A percentile compares a stretch with the other conserved stretches of the same genome.
Conservation (phyloP, 2,888 invertebrate genomes). For the Nasonia oneida region DNA sequence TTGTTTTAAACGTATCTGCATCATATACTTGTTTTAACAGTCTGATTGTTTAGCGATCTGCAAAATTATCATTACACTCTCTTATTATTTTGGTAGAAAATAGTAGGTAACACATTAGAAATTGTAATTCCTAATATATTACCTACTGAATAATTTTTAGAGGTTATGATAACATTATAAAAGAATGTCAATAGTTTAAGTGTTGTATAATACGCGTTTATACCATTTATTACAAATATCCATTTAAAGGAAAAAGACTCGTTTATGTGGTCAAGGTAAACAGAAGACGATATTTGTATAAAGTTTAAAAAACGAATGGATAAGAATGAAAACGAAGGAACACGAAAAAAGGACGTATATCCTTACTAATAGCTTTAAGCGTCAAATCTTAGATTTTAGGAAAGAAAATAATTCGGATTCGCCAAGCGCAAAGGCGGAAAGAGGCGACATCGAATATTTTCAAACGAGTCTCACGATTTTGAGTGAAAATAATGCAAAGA, state of each 20-base stretch:
- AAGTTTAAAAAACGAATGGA: constrained; percentile 28
- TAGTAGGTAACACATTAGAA: no score
- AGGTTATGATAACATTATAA: neutral
- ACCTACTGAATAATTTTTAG: neutral
- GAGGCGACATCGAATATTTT: constrained; percentile 43
- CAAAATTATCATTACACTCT: neutral
- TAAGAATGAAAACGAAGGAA: neutral
- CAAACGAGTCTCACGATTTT: constrained; percentile 37
- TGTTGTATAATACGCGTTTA: neutral
- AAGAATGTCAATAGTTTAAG: constrained; percentile 4
- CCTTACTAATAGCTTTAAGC: constrained; percentile 53
- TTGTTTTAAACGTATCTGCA: neutral
- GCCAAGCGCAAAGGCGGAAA: constrained; percentile 12
- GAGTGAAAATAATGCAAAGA: constrained; percentile 32
- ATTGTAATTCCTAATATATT: neutral
- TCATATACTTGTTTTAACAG: neutral
- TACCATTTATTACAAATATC: neutral
- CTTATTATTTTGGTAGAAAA: neutral
- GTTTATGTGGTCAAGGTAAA: neutral
- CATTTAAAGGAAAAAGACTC: constrained; percentile 2
- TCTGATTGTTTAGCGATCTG: neutral
- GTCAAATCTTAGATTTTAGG: constrained; percentile 40
- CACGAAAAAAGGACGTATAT: constrained; percentile 43
- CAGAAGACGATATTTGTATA: constrained; percentile 37
- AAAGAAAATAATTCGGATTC: constrained; percentile 39